phyloP scores from a whole-genome alignment of 2,113 vertebrate species.

The Sturnira hondurensis region DNA sequence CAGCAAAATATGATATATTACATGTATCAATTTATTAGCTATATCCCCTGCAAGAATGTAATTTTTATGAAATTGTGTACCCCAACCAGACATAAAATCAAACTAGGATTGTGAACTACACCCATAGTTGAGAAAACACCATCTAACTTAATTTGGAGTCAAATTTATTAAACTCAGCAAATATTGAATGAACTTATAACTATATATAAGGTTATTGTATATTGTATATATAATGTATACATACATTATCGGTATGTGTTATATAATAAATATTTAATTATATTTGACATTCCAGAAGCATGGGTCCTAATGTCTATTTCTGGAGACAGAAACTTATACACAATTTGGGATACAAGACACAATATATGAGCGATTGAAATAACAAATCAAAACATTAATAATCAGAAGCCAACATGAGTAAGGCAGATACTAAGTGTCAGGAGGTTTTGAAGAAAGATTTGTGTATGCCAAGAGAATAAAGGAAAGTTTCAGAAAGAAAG shows the following conservation, averaged over 20 bases:
- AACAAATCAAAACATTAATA: neutral
- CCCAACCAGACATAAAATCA: neutral
- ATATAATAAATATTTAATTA: neutral
- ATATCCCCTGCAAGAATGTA: neutral
- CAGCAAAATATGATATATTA: too few relatives aligned
- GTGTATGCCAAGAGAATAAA: neutral
- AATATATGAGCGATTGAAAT: neutral
- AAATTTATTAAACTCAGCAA: conserved; percentile 28
- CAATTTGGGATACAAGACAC: neutral
- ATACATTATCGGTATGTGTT: neutral
- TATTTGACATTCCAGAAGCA: neutral
- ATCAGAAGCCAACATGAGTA: neutral
- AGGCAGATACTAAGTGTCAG: neutral
- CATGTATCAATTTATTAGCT: neutral
- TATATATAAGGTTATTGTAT: neutral
- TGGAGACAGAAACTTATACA: neutral
- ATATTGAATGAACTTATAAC: neutral
- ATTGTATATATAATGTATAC: neutral
- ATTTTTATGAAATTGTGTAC: neutral
- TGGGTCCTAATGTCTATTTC: neutral
- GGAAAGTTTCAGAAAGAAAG: neutral
- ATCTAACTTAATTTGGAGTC: neutral
- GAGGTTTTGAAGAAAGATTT: neutral
- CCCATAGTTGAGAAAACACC: neutral
- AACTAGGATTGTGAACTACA: neutral